phyloP scores from a whole-genome alignment of 2,113 vertebrate genomes.

The Apteryx owenii region DNA sequence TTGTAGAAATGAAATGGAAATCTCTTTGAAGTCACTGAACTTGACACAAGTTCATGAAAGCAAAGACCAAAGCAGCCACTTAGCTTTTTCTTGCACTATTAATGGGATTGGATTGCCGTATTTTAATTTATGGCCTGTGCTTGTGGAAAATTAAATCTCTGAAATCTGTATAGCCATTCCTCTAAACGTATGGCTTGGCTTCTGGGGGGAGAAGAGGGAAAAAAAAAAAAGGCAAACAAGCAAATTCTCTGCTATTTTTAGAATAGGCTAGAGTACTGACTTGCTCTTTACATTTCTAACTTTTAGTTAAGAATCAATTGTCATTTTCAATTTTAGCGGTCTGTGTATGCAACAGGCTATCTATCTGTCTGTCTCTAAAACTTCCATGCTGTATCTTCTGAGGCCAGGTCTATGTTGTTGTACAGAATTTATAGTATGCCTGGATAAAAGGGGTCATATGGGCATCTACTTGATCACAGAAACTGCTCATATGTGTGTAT shows the following conservation, averaged over 20 bases:
- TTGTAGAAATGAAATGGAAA: conserved; percentile 58
- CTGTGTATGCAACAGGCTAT: neutral
- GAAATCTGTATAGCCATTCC: conserved; percentile 39
- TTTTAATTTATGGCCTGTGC: conserved; percentile 49
- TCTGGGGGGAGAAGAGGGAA: neutral
- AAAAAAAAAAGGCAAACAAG: neutral
- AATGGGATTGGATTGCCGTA: conserved; percentile 27
- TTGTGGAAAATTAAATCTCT: conserved; percentile 51
- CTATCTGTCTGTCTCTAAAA: neutral
- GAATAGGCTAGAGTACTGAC: neutral
- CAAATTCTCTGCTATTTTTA: conserved; percentile 29
- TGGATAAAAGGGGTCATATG: neutral
- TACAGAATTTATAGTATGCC: neutral
- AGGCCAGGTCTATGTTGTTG: neutral
- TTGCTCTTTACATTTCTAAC: neutral
- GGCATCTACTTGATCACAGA: neutral
- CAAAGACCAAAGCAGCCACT: conserved; percentile 41
- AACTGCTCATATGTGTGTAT: fast-evolving
- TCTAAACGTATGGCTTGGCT: neutral
- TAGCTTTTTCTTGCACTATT: conserved; percentile 49
- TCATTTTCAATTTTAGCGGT: neutral
- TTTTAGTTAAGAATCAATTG: neutral
- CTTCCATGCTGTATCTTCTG: neutral
- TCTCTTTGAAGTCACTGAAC: conserved; percentile 53
- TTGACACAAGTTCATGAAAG: conserved; percentile 49